Evolutionary conservation across 2,797 vertebrate genomes (phyloP).

Genomic region (Poecilia wingei): DNA sequence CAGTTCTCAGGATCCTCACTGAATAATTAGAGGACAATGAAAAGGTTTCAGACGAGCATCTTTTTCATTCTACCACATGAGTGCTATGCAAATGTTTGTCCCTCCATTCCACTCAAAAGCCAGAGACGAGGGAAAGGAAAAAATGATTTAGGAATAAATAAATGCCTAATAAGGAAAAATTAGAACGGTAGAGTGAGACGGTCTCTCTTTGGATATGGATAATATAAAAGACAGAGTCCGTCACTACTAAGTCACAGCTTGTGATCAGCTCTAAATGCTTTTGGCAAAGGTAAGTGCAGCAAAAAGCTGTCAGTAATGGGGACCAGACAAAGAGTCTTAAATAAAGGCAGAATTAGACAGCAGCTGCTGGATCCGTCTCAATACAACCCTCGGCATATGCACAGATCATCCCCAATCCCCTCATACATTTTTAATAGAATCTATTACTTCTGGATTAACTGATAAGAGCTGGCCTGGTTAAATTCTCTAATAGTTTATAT

Average conservation of each 20-base stretch:
- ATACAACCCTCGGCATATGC: slow-evolving; percentile 28
- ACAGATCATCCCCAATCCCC: slow-evolving; percentile 51
- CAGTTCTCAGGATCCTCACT: slow-evolving; percentile 74
- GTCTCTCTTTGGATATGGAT: slow-evolving; percentile 34
- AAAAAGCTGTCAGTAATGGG: slow-evolving; percentile 66
- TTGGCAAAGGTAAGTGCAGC: slow-evolving; percentile 46
- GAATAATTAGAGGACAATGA: slow-evolving; percentile 83
- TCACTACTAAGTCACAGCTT: slow-evolving; percentile 57
- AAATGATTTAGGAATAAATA: slow-evolving; percentile 53
- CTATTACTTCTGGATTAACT: slow-evolving; percentile 87
- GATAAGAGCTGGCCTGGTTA: slow-evolving; percentile 83
- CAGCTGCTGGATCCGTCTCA: slow-evolving; percentile 72
- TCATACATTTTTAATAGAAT: slow-evolving; percentile 88
- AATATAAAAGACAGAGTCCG: slow-evolving; percentile 8
- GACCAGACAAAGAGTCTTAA: slow-evolving; percentile 65
- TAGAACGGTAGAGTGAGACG: slow-evolving; percentile 26
- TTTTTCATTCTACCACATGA: slow-evolving; percentile 76
- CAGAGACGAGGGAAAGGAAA: slow-evolving; percentile 27
- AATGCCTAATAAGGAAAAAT: slow-evolving; percentile 60
- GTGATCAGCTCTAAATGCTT: slow-evolving; percentile 61
- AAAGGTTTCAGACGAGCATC: slow-evolving; percentile 70
- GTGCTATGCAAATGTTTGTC: slow-evolving; percentile 75
- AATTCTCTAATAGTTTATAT: slow-evolving; percentile 85
- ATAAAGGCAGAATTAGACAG: slow-evolving; percentile 66
- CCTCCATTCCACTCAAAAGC: slow-evolving; percentile 55